Conservation (phyloP, 1,140 invertebrate genomes). For the Penaeus vannamei region DNA sequence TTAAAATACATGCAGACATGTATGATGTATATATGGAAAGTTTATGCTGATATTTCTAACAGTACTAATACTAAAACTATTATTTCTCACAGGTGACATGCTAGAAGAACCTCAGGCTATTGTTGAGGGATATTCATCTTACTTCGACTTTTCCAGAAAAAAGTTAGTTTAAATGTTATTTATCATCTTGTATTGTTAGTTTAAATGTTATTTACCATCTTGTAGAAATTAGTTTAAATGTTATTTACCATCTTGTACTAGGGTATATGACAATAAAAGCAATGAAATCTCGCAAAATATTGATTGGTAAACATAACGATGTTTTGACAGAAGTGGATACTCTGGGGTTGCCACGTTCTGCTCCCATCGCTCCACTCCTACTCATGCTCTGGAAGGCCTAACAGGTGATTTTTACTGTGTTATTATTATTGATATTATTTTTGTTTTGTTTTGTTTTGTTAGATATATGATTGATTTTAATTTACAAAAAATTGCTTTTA, state of each 20-base stretch:
- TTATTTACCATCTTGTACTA: background rate
- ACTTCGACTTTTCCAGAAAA: constrained; percentile 74
- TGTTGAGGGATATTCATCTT: constrained; percentile 74
- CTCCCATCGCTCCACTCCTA: constrained; percentile 37
- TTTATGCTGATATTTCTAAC: background rate
- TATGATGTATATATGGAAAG: no score
- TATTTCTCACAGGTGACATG: constrained; percentile 71
- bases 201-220: background rate
- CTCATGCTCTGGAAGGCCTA: constrained; percentile 48
- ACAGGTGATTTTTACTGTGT: constrained; percentile 26
- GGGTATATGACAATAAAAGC: no score
- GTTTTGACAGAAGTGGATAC: constrained; percentile 47
- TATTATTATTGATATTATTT: no score
- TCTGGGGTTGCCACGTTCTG: constrained; percentile 57
- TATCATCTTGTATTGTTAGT: no score
- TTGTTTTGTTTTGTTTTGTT: no score
- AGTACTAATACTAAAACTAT: background rate
- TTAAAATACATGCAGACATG: no score
- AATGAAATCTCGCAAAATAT: constrained; percentile 70
- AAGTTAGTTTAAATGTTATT: constrained; percentile 54
- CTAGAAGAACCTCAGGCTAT: constrained; percentile 73
- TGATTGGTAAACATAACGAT: background rate
- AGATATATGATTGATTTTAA: no score
- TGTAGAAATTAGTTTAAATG: constrained; percentile 45
- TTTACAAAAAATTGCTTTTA: no score